Base-by-base conservation (phyloP, 2,113 vertebrate genomes). In the Phylloscopus trochilus region DNA sequence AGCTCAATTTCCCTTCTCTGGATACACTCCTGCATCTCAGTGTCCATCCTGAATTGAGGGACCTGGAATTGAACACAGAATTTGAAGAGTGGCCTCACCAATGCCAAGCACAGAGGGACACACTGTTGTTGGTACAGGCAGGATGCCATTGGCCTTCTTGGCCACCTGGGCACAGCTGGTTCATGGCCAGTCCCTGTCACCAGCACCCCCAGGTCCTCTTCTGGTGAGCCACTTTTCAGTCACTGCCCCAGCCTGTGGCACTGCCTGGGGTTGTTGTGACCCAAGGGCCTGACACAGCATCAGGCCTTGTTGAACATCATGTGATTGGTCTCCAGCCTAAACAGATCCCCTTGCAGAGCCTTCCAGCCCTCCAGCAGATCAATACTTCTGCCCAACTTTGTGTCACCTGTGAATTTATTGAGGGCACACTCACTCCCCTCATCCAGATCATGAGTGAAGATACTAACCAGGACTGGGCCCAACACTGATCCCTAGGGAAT, bases 71-170 rank as follows among this genome's bases (percentile, higher is more conserved):
- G 6, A 26, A 12, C n/a, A 31, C 24, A 41, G n/a, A 13, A 70
- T 23, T 75, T 0, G 0, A 51, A 10, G 5, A 10, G 35, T 11
- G 24, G 10, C 33, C 23, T 39, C 47, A 46, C 7, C 23, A n/a
- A 6, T 15, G 41, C 28, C 2, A 2, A 3, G 13, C 1, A 7
- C 19, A 47, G 15, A 1, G 33, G 19, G 15, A 53, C 15, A 33
- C 39, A 13, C 22, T 5, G 0, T 2, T 52, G 27, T 23, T 46
- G 33, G 1, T 1, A 3, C n/a, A 72, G 35, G n/a, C 66, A n/a
- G 41, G n/a, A 8, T 41, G 49, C 13, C 64, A 14, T 2, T 14
- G 19, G 7, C 30, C 20, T 47, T 63, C 41, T n/a, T n/a, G 56
- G 47, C 10, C 56, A 39, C 24, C 30, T 41, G 26, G 26, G 16